Conservation (phyloP, 2,888 invertebrate genomes). For the Allolobophora icterica region DNA sequence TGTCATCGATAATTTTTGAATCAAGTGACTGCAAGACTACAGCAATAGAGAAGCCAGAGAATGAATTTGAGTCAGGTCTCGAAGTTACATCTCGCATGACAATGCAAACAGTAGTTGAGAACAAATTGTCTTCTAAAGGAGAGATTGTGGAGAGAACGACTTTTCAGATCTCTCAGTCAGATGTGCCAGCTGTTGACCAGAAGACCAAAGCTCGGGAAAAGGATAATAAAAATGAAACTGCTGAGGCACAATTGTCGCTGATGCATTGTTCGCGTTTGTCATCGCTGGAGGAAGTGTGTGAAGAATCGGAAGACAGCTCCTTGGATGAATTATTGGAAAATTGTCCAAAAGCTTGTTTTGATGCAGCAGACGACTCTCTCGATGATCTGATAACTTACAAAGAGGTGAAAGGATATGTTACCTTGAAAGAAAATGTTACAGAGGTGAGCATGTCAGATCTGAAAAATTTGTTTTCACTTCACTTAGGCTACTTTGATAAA, state of each 20-base stretch:
- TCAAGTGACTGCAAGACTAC: neutral
- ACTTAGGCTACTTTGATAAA: neutral
- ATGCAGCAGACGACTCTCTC: neutral
- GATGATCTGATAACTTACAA: neutral
- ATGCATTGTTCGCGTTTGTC: too few relatives aligned
- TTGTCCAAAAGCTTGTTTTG: neutral
- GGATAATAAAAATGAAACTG: neutral
- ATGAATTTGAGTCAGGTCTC: neutral
- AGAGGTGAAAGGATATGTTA: neutral
- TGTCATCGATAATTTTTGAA: neutral
- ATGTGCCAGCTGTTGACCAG: too few relatives aligned
- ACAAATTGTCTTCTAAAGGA: too few relatives aligned
- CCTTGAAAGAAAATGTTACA: neutral
- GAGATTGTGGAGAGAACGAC: too few relatives aligned
- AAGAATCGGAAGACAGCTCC: neutral
- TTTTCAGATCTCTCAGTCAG: too few relatives aligned
- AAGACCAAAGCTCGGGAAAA: too few relatives aligned
- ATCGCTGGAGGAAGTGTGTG: neutral
- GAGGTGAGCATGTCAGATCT: neutral
- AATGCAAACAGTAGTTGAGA: neutral
- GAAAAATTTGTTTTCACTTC: neutral
- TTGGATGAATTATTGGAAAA: constrained; percentile 4
- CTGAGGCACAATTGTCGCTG: neutral
- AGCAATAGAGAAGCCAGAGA: neutral
- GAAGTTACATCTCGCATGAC: neutral